phyloP scores from a whole-genome alignment of 2,888 invertebrate genomes.

The Chrysolina americana region DNA sequence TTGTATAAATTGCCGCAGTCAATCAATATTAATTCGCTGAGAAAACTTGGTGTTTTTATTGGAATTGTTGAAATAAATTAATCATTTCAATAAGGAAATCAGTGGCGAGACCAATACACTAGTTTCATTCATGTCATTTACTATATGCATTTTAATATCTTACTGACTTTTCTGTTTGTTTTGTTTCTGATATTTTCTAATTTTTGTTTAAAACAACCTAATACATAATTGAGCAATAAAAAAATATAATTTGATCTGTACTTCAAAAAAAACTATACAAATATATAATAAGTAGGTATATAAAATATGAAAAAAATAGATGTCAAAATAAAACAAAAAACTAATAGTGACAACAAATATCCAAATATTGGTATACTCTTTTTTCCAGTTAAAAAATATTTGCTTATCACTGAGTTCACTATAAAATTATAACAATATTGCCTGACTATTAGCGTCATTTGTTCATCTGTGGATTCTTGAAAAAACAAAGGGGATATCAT shows the following conservation, averaged over 20 bases:
- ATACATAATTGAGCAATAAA: constrained; percentile 8
- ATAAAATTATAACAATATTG: background rate
- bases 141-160: background rate
- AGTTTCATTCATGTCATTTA: background rate
- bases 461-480: background rate
- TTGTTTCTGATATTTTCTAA: background rate
- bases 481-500: background rate
- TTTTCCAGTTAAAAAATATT: background rate
- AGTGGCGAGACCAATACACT: background rate
- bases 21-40: too few relatives aligned
- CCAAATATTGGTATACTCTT: background rate
- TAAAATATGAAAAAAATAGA: background rate
- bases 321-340: constrained; percentile 15
- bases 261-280: background rate
- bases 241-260: constrained; percentile 10
- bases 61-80: too few relatives aligned
- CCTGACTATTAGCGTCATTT: background rate
- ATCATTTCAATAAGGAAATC: too few relatives aligned
- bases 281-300: background rate
- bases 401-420: background rate
- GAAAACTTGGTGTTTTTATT: too few relatives aligned
- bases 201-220: background rate
- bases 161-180: background rate
- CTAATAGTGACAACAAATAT: constrained; percentile 2
- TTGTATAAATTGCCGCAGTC: too few relatives aligned